These are phyloP conservation scores for Quadroppia sp. DNA, from an alignment of 2,888 invertebrate genomes.

Conservation along the genomic window DNA sequence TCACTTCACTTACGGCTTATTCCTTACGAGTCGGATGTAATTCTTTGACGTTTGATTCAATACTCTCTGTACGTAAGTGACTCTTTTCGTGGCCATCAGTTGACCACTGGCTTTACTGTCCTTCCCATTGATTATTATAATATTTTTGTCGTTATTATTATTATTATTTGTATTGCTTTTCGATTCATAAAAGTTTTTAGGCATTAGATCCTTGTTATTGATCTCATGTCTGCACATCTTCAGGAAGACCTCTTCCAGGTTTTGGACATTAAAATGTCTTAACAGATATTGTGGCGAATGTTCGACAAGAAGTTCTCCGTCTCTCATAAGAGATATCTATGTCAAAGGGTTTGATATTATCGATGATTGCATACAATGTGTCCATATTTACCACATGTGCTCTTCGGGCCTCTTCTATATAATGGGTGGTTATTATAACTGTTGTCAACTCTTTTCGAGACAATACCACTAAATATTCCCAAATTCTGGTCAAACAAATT, in stretches of 20 bases:
- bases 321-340: background rate
- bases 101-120: background rate
- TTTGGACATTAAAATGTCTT: background rate
- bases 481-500: slow-evolving; percentile 12
- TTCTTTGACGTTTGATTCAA: background rate
- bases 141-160: too few relatives aligned
- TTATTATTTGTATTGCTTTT: background rate
- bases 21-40: background rate
- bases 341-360: background rate
- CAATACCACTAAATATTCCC: slow-evolving; percentile 16
- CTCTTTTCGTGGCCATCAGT: background rate
- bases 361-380: background rate
- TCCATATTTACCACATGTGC: background rate
- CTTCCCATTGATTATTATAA: too few relatives aligned
- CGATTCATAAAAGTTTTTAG: background rate
- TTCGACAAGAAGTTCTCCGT: background rate
- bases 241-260: background rate
- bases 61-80: background rate
- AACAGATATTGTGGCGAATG: background rate
- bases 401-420: slow-evolving; percentile 19
- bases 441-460: background rate
- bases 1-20: background rate
- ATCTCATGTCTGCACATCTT: background rate
- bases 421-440: slow-evolving; percentile 20
- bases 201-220: background rate